Conservation (phyloP, 2,888 invertebrate species). For the Nomada fucata region DNA sequence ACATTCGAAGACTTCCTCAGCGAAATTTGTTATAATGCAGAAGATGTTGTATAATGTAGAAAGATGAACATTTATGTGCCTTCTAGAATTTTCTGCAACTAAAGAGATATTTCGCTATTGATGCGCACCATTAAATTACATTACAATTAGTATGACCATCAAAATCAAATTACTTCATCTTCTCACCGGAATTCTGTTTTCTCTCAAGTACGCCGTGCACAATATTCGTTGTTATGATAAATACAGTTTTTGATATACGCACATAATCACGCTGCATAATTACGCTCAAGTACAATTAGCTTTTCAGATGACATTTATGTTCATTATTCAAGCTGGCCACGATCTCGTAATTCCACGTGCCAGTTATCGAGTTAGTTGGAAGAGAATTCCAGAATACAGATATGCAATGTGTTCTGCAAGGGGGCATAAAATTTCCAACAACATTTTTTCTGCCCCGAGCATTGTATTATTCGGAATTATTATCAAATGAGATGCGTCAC, state of each 20-base stretch:
- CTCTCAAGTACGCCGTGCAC: neutral
- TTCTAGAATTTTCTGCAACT: too few relatives aligned
- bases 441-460: too few relatives aligned
- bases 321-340: slow-evolving; percentile 28
- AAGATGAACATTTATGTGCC: too few relatives aligned
- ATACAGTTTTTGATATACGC: neutral
- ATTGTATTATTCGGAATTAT: slow-evolving; percentile 1
- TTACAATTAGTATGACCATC: neutral
- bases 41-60: too few relatives aligned
- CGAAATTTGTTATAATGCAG: too few relatives aligned
- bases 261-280: slow-evolving; percentile 3
- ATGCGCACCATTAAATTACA: too few relatives aligned
- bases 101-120: too few relatives aligned
- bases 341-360: slow-evolving; percentile 18
- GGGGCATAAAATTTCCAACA: slow-evolving; percentile 4
- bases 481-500: neutral
- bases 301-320: slow-evolving; percentile 32
- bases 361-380: slow-evolving; percentile 29
- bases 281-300: slow-evolving; percentile 18
- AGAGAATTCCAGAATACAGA: neutral
- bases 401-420: neutral
- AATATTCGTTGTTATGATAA: neutral
- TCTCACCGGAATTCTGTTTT: neutral
- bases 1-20: too few relatives aligned
- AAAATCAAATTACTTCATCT: slow-evolving; percentile 1